phyloP scores from a whole-genome alignment of 2,797 vertebrate genomes.

The Acanthurus tractus region DNA sequence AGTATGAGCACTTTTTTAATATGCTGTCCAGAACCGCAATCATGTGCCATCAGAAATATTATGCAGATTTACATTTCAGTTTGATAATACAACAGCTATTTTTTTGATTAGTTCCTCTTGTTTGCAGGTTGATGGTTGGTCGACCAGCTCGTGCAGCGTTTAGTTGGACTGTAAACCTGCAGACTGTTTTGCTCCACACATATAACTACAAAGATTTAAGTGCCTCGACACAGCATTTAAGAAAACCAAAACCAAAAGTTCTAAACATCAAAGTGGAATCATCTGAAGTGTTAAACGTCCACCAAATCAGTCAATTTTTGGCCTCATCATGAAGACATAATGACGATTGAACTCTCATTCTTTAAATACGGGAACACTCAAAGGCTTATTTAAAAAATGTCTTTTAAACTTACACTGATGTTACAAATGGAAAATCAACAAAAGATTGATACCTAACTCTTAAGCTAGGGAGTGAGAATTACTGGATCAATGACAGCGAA shows the following conservation, averaged over 20 bases:
- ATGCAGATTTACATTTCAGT: slow-evolving; percentile 31
- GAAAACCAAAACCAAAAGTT: slow-evolving; percentile 56
- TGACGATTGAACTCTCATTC: slow-evolving; percentile 49
- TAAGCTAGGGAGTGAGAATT: slow-evolving; percentile 61
- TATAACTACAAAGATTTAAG: slow-evolving; percentile 49
- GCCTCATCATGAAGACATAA: slow-evolving; percentile 55
- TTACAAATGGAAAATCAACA: slow-evolving; percentile 58
- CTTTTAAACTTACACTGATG: slow-evolving; percentile 68
- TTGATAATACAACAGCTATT: slow-evolving; percentile 19
- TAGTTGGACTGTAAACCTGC: slow-evolving; percentile 45
- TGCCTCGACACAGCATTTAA: slow-evolving; percentile 53
- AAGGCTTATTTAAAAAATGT: slow-evolving; percentile 56
- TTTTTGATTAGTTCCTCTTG: slow-evolving; percentile 35
- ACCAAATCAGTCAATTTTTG: slow-evolving; percentile 65
- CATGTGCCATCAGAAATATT: slow-evolving; percentile 45
- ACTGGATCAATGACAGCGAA: slow-evolving; percentile 53
- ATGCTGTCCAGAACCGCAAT: slow-evolving; percentile 37
- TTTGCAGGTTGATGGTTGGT: slow-evolving; percentile 41
- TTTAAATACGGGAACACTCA: slow-evolving; percentile 79
- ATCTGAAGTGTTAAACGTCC: slow-evolving; percentile 67
- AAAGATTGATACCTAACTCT: slow-evolving; percentile 61
- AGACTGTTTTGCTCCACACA: slow-evolving; percentile 46
- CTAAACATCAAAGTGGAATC: slow-evolving; percentile 70
- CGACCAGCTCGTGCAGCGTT: slow-evolving; percentile 42
- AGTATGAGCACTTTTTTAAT: slow-evolving; percentile 46